Conservation (phyloP, 2,113 vertebrate species). For the Progne subis region DNA sequence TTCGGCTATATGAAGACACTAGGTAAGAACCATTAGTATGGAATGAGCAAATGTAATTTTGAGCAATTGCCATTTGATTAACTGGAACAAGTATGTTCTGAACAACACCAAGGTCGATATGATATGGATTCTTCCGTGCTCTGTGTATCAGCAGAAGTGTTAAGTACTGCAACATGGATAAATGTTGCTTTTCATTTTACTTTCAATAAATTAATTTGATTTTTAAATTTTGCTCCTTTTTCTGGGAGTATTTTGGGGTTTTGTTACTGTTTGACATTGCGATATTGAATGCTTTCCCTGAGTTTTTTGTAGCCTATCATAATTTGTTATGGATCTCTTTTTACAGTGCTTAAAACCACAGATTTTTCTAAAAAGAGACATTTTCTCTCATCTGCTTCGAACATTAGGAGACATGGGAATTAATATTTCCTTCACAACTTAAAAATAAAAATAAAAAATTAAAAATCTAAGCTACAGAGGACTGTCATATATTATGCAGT, state of each 20-base stretch:
- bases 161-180: neutral
- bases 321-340: neutral
- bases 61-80: constrained; percentile 29
- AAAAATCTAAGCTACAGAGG: neutral
- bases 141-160: neutral
- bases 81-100: constrained; percentile 27
- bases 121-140: constrained; percentile 18
- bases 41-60: constrained; percentile 36
- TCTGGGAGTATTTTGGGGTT: neutral
- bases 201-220: neutral
- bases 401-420: neutral
- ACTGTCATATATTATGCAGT: neutral
- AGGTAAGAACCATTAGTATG: neutral
- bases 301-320: neutral
- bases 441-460: neutral
- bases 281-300: neutral
- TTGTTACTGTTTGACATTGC: neutral
- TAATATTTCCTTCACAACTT: constrained; percentile 4
- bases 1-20: neutral
- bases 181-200: neutral
- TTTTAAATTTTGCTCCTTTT: neutral
- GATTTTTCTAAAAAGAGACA: neutral
- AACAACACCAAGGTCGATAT: neutral
- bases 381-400: neutral
- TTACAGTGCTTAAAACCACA: neutral